These are phyloP conservation scores for Oreocharis arfaki DNA, from an alignment of 2,113 vertebrate genomes.

Conservation along the genomic window DNA sequence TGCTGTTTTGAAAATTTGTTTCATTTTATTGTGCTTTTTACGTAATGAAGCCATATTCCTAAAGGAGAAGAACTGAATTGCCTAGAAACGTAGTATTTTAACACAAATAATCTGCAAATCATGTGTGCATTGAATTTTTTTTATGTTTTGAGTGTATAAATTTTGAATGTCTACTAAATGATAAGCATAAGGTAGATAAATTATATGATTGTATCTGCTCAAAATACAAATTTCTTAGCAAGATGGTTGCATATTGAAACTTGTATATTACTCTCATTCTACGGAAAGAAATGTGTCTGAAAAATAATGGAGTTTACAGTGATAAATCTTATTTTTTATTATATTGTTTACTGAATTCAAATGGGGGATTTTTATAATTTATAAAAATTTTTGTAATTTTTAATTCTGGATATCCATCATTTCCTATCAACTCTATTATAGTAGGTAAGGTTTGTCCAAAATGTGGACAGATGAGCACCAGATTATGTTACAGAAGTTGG, in stretches of 20 bases:
- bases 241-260: background rate
- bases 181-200: background rate
- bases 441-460: background rate
- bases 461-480: background rate
- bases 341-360: background rate
- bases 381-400: background rate
- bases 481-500: background rate
- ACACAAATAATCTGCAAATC: background rate
- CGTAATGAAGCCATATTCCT: background rate
- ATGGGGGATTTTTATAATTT: rapidly evolving
- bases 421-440: background rate
- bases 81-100: background rate
- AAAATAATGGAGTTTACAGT: background rate
- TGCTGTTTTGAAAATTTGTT: background rate
- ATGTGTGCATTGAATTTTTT: background rate
- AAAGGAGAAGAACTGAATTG: background rate
- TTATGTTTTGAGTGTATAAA: background rate
- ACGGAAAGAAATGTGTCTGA: background rate
- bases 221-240: background rate
- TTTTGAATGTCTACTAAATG: background rate
- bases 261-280: background rate
- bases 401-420: background rate
- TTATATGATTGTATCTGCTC: background rate
- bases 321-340: background rate
- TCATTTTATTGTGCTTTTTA: background rate